These are phyloP conservation scores for Oncorhynchus mykiss DNA, from an alignment of 2,113 vertebrate genomes.

Conservation along the genomic window DNA sequence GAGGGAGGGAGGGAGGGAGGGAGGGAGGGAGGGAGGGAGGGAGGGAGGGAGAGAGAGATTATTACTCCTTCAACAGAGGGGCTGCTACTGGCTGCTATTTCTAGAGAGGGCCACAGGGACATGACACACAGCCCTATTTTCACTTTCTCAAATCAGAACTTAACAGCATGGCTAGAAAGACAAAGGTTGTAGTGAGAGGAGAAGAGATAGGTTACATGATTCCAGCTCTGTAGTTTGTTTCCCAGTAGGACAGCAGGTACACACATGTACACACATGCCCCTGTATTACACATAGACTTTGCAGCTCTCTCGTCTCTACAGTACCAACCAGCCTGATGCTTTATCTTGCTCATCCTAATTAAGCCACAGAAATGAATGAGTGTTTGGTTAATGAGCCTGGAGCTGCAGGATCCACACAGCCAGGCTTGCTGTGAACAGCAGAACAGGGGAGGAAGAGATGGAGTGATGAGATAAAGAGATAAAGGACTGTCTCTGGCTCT, in stretches of 20 bases:
- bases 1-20: too few species aligned
- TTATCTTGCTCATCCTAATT: constrained; percentile 44
- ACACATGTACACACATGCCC: constrained; percentile 8
- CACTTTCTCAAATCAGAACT: neutral
- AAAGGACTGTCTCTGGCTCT: neutral
- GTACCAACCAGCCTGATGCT: constrained; percentile 20
- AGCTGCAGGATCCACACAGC: constrained; percentile 43
- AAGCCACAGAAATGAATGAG: constrained; percentile 58
- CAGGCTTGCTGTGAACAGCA: constrained; percentile 31
- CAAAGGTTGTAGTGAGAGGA: neutral
- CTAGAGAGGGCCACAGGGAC: neutral
- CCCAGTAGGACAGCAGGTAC: neutral
- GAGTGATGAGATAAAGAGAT: constrained; percentile 1
- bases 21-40: neutral
- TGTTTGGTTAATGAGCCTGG: constrained; percentile 58
- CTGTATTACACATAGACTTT: neutral
- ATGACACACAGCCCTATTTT: neutral
- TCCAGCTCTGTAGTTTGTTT: neutral
- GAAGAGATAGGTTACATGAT: neutral
- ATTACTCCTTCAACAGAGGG: constrained; percentile 4
- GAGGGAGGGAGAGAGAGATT: neutral
- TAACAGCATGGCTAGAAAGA: neutral
- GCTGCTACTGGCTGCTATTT: neutral
- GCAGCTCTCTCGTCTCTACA: constrained; percentile 15
- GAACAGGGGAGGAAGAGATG: constrained; percentile 18